phyloP scores from a whole-genome alignment of 2,113 vertebrate genomes.

The Pluvianellus socialis region DNA sequence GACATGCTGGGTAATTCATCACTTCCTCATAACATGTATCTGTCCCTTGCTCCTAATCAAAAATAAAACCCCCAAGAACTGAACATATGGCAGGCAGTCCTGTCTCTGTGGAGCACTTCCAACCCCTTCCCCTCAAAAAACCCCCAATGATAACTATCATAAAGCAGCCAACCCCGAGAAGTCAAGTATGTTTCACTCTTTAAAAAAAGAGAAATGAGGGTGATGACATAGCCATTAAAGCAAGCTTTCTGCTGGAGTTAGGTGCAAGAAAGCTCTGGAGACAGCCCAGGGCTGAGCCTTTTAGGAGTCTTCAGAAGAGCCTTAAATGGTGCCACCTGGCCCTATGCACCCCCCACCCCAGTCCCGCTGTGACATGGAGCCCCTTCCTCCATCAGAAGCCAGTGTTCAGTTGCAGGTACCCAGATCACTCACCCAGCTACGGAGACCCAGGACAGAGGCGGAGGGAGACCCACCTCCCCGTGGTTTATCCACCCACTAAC shows the following conservation, averaged over 20 bases:
- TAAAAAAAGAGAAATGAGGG: not conserved
- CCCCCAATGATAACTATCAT: not conserved
- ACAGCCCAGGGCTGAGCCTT: not conserved
- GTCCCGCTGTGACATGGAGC: not conserved
- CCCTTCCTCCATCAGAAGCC: rapidly evolving
- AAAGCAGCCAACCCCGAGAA: not conserved
- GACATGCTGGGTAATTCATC: not conserved
- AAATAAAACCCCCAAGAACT: not conserved
- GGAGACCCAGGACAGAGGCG: rapidly evolving
- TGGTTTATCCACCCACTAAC: not conserved
- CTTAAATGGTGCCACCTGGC: not conserved
- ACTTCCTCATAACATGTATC: not conserved
- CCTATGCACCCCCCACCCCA: rapidly evolving
- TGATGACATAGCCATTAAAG: not conserved
- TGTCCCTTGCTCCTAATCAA: not conserved
- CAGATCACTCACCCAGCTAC: not conserved
- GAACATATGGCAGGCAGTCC: not conserved
- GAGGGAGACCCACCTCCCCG: rapidly evolving
- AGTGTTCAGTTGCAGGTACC: not conserved
- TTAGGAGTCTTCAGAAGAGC: not conserved
- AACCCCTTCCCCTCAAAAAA: rapidly evolving
- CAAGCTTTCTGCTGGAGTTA: not conserved
- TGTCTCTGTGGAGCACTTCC: not conserved
- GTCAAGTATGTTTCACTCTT: not conserved
- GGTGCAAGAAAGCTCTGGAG: not conserved